Conservation (phyloP, 1,140 invertebrate species). For the Platyura marginata region DNA sequence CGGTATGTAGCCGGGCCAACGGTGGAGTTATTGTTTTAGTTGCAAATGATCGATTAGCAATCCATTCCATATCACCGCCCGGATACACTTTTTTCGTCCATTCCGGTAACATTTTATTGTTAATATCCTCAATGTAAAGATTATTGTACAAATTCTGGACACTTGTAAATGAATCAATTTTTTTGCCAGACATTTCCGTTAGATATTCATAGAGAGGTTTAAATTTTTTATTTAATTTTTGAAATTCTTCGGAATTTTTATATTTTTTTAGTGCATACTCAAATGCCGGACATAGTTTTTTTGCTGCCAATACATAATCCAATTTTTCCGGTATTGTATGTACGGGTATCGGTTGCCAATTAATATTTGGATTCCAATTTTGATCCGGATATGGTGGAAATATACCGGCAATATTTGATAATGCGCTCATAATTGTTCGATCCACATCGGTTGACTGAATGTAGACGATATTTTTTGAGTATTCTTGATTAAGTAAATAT, state of each 20-base stretch:
- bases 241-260: conserved; percentile 34
- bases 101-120: conserved; percentile 42
- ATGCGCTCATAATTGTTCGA: conserved; percentile 77
- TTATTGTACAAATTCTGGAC: conserved; percentile 44
- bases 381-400: conserved; percentile 41
- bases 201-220: conserved; percentile 43
- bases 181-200: conserved; percentile 34
- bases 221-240: conserved; percentile 36
- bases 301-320: conserved; percentile 45
- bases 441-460: conserved; percentile 69
- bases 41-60: conserved; percentile 31
- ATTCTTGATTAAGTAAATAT: conserved; percentile 29
- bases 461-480: conserved; percentile 38
- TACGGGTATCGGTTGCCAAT: conserved; percentile 82
- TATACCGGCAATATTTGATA: conserved; percentile 63
- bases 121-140: conserved; percentile 45
- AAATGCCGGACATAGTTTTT: conserved; percentile 46
- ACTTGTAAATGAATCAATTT: conserved; percentile 28
- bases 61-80: conserved; percentile 23
- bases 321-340: conserved; percentile 48
- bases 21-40: conserved; percentile 27
- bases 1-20: conserved; percentile 34
- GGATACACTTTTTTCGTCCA: conserved; percentile 44
- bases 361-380: conserved; percentile 45
- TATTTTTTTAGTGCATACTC: conserved; percentile 32